These are phyloP conservation scores for Pegoplata infirma DNA, from an alignment of 2,888 invertebrate species.

Conservation along the genomic window DNA sequence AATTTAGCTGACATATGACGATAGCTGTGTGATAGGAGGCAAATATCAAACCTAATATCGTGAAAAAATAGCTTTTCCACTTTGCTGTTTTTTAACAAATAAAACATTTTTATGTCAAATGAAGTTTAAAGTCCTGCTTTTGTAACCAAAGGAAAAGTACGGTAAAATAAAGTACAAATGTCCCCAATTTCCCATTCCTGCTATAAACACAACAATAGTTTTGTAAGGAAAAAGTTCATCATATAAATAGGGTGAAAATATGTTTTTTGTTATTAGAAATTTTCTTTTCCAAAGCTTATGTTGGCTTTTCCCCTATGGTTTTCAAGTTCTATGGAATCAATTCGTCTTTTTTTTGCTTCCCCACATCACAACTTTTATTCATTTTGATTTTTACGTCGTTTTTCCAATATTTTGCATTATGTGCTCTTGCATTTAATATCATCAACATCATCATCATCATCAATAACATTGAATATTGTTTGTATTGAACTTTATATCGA, in stretches of 20 bases:
- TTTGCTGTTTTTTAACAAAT: too few relatives aligned
- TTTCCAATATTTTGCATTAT: background rate
- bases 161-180: too few relatives aligned
- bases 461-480: slow-evolving; percentile 38
- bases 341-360: too few relatives aligned
- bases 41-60: too few relatives aligned
- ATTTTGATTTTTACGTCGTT: background rate
- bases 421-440: slow-evolving; percentile 17
- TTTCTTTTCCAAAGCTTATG: background rate
- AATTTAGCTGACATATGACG: too few relatives aligned
- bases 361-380: background rate
- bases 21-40: too few relatives aligned
- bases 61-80: too few relatives aligned
- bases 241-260: background rate
- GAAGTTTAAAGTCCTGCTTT: too few relatives aligned
- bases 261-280: background rate
- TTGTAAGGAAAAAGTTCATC: background rate
- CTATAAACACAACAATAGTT: background rate
- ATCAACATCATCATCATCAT: too few relatives aligned
- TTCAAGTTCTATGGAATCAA: background rate
- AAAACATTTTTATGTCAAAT: too few relatives aligned
- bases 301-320: background rate
- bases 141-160: too few relatives aligned
- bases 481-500: slow-evolving; percentile 36
- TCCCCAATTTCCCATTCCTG: background rate